Evolutionary conservation across 2,888 invertebrate species (phyloP), one percentile per base, ranked within the genome.

Genomic region (Morpho achilles): DNA sequence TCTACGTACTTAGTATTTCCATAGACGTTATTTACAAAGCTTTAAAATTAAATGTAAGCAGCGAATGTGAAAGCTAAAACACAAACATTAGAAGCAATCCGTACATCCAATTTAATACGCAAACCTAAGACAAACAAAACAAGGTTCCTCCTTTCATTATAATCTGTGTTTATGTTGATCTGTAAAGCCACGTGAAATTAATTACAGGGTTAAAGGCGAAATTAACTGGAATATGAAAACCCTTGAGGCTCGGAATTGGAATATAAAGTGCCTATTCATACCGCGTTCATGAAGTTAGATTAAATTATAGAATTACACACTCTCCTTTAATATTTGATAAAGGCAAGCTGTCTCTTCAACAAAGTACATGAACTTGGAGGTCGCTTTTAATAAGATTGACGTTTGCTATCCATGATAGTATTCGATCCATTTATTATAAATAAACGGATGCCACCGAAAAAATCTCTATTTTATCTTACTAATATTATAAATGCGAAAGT

Each of bases 141-240:
- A 58, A 57, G 52, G 58, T 64, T 64, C 66, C 67, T 65, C 66
- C 66, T 71, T 71, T 75, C 71, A 73, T 75, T 72, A 74, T 71
- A 73, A 72, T 68, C 70, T 69, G 60, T 72, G 74, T 71, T 74
- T 72, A 69, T 74, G 68, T 75, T 75, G 69, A 69, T 68, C 63
- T 68, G 68, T 66, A 68, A 67, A 73, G 72, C 73, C 67, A 71
- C 71, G 66, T 68, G 71, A 73, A 73, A 76, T 76, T 76, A 75
- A 76, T 76, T 74, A 73, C 68, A 62, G 64, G 67, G 67, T 67
- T 67, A 67, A 62, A 64, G 64, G 65, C 65, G 62, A 69, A 73
- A 70, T 74, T 71, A 70, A 71, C 69, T 66, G 61, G 64, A 57
- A 66, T 67, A 67, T 67, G 68, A 68, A 69, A 58, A 59, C 45